Base-by-base conservation (phyloP, 1,140 invertebrate genomes). In the Lucilia cuprina region DNA sequence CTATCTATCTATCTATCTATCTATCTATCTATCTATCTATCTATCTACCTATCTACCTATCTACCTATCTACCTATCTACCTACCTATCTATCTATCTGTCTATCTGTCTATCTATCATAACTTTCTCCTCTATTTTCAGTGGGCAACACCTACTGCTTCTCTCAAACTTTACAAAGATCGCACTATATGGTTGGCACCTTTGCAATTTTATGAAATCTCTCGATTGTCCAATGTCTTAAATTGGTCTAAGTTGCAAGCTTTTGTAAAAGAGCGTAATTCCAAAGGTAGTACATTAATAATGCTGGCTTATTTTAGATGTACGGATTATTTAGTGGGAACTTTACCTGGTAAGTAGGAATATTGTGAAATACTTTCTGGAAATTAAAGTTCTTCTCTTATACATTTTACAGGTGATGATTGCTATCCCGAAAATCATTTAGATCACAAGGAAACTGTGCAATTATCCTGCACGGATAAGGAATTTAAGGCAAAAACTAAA, bases 151-250 rank as follows among this genome's bases (percentile, higher is more conserved):
- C 88, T 0, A 13, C 10, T 0, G 78, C 85, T 1, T 86, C 85
- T 91, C 82, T 91, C 93, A 84, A 93, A 93, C 9, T 86, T 87
- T 83, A 91, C 91, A 84, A 87, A 84, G 93, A 94, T 86, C 89
- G 92, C 95, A 96, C 93, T 93, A 96, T 65, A 92, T 93, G 86
- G 93, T 93, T 87, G 87, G 94, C 94, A 92, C 89, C 90, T 88
- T 86, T 93, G 92, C 87, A 93, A 93, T 91, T 89, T 92, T 84
- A 88, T 86, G 74, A 92, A 86, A 89, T 88, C 91, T 86, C 89
- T 74, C 55, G 92, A 87, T 83, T 92, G 89, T 87, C 91, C 84
- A 89, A 88, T 70, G 85, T 93, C 19, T 87, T 92, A 25, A 74
- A 89, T 82, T 88, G 93, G 83, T 74, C 92, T 4, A 85, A 92